Base-by-base conservation (phyloP, 23 tunicate genomes). In the Trididemnum clinides region DNA sequence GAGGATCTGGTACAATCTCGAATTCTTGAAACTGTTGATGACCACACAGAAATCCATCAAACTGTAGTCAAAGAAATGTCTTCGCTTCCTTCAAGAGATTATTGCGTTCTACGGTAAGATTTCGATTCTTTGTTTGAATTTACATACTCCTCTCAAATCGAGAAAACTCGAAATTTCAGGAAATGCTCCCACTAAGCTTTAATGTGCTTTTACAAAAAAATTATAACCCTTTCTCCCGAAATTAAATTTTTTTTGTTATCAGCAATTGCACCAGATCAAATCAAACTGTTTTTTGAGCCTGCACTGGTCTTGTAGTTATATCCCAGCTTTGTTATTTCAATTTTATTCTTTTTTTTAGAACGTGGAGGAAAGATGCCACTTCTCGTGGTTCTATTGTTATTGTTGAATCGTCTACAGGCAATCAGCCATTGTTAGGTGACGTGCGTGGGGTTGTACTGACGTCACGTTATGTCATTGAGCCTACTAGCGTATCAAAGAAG, bases 391-490 rank as follows among this genome's bases (percentile, higher is more conserved):
- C 85, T 32, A 38, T 63, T 32, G 86, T 50, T 70, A 85, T 90
- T 28, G 86, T 85, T 65, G 95, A 90, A 72, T 34, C 87, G 19
- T 90, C 95, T 50, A 82, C 95, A 51, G 28, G 57, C 31, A 80
- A 58, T 20, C 84, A 51, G 0, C 38, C 89, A 20, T 33, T 72
- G 30, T 50, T 57, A 1, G 89, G 86, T 58, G 97, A 92, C 82
- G 92, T 92, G 18, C 75, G 92, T 4, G 97, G 93, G 6, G 97
- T 88, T 50, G 75, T 88, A 1, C 89, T 92, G 71, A 78, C 91
- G 82, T 92, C 97, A 31, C 97, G 91, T 32, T 92, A 88, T 89
- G 82, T 88, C 91, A 92, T 92, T 64, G 97, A 92, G 66, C 89
- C 97, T 21, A 80, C 86, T 1, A 90, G 81, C 33, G 65, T 29